A percentile compares a stretch with the other conserved stretches of the same genome.
phyloP scores from a whole-genome alignment of 2,888 invertebrate species.

The Nemapogon koenigi region DNA sequence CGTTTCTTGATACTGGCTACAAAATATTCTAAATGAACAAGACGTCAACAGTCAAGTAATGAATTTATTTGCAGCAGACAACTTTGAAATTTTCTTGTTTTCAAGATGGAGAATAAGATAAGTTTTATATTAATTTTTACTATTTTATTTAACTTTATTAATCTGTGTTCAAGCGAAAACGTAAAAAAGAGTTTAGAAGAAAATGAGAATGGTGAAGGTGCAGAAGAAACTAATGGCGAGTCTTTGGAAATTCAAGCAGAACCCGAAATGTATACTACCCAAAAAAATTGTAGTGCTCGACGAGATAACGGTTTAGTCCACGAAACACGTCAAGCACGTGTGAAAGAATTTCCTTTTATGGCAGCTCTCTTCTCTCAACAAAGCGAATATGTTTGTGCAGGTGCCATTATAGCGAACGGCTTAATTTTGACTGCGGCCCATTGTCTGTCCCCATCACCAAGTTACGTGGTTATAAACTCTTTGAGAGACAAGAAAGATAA shows the following conservation, averaged over 20 bases:
- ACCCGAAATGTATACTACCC: slow-evolving; percentile 9
- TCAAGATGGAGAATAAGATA: no score
- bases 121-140: slow-evolving; percentile 21
- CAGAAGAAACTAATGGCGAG: slow-evolving; percentile 40
- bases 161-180: slow-evolving; percentile 28
- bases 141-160: slow-evolving; percentile 24
- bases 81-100: no score
- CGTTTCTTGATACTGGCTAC: no score
- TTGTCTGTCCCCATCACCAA: slow-evolving; percentile 31
- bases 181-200: slow-evolving; percentile 47
- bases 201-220: slow-evolving; percentile 17
- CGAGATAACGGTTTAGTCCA: slow-evolving; percentile 40
- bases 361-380: slow-evolving; percentile 44
- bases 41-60: no score
- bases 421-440: slow-evolving; percentile 41
- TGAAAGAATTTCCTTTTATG: slow-evolving; percentile 44
- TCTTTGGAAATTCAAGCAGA: slow-evolving; percentile 38
- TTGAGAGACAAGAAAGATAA: slow-evolving; percentile 35
- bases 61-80: no score
- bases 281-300: slow-evolving; percentile 25
- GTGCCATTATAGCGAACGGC: slow-evolving; percentile 40
- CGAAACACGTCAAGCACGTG: slow-evolving; percentile 32
- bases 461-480: slow-evolving; percentile 39
- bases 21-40: no score
- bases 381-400: slow-evolving; percentile 45